Base-by-base conservation (phyloP, 2,888 invertebrate genomes). In the Myopa testacea region DNA sequence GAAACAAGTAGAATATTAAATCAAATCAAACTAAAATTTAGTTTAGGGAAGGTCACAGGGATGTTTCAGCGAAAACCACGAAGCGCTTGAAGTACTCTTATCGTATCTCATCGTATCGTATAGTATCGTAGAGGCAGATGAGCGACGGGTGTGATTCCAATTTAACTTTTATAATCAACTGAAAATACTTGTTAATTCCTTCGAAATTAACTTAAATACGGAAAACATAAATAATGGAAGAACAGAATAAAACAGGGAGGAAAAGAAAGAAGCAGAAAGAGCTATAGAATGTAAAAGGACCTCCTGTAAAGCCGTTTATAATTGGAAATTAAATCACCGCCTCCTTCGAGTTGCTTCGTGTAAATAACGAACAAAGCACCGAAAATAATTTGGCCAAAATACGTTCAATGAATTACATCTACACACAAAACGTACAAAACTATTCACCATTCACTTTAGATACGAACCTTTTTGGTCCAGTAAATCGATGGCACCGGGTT, bases 401-500 rank as follows among this genome's bases (percentile, higher is more conserved):
- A 65, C 26, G 45, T 65, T 67, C 16, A 34, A 1, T 6, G 2
- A 63, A 63, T 34, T 19, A 6, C 7, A 37, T 50, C 8, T n/a
- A 16, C 37, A 50, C 5, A n/a, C 14, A 16, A 63, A 74, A 63
- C 50, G 3, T 34, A 58, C 26, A 12, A 60, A 72, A 45, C 37
- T 62, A 38, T 34, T 6, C 6, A 8, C 5, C 26, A 26, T 62
- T 62, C n/a, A 45, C 10, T 55, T n/a, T 8, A 4, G 37, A n/a
- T 74, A 79, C 82, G 76, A 80, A 89, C 89, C 87, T 89, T 89
- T 85, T 89, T 89, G 71, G 89, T 89, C 94, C 94, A 94, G n/a
- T 91, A 91, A 80, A 94, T 93, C 37, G 90, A 91, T 0, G 94
- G 94, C 50, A 93, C 93, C 0, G 94, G 94, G 88, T 94, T 94